Evolutionary conservation across 2,113 vertebrate genomes (phyloP).

Genomic region (Gadus macrocephalus): DNA sequence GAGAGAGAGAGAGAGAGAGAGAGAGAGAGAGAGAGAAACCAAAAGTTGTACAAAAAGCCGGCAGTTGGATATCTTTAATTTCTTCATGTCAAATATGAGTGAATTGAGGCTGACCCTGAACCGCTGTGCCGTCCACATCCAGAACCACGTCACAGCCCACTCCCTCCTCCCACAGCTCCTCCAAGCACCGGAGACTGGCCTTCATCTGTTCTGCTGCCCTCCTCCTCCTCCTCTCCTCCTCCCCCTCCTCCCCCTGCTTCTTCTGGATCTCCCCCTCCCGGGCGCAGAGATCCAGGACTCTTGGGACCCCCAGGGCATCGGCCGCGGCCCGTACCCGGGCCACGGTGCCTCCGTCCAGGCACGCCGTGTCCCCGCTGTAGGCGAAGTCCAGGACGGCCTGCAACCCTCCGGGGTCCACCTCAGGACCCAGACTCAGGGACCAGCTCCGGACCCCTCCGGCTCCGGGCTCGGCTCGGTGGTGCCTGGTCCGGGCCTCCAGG

Average conservation of each 20-base stretch:
- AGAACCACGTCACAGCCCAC: constrained; percentile 82
- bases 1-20: too few relatives aligned
- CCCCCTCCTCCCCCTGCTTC: constrained; percentile 1
- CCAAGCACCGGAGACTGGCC: constrained; percentile 63
- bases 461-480: neutral
- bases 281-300: constrained; percentile 44
- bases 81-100: neutral
- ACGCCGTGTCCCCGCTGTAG: constrained; percentile 72
- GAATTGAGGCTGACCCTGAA: constrained; percentile 61
- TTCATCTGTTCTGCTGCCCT: constrained; percentile 66
- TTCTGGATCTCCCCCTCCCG: constrained; percentile 23
- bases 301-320: constrained; percentile 61
- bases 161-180: constrained; percentile 61
- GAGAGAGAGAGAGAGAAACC: too few relatives aligned
- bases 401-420: constrained; percentile 59
- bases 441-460: constrained; percentile 8
- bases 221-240: neutral
- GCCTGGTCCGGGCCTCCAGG: constrained; percentile 12
- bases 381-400: constrained; percentile 80
- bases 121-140: constrained; percentile 61
- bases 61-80: neutral
- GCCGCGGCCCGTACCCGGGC: constrained; percentile 66
- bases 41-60: neutral
- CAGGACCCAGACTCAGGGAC: constrained; percentile 37
- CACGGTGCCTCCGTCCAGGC: constrained; percentile 27